Evolutionary conservation across 1,140 invertebrate species (phyloP).

Genomic region (Nasonia giraulti): DNA sequence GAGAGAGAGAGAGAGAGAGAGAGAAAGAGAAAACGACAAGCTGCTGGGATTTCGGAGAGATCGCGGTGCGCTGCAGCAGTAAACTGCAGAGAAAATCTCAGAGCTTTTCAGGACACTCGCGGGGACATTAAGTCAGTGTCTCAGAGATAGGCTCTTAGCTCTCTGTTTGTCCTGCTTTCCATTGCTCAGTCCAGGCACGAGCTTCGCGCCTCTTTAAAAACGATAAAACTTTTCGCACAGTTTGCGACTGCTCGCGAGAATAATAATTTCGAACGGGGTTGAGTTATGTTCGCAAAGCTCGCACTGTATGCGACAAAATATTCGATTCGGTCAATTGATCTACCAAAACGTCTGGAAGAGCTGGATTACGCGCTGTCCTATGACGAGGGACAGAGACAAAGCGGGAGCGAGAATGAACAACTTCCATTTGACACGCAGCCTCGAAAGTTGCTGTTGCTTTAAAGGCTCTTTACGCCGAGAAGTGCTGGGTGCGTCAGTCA

Average conservation of each 20-base stretch:
- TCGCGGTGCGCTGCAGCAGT: not conserved
- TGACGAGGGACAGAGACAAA: not conserved
- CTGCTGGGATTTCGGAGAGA: not conserved
- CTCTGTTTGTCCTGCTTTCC: not conserved
- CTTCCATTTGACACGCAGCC: too few species aligned
- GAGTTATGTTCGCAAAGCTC: not conserved
- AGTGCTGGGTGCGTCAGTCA: not conserved
- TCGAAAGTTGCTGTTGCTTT: too few species aligned
- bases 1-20: too few species aligned
- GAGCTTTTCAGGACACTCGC: not conserved
- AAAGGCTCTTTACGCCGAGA: too few species aligned
- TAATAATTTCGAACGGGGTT: not conserved
- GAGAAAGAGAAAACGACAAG: too few species aligned
- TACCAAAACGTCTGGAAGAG: not conserved
- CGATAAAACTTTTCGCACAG: not conserved
- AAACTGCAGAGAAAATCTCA: not conserved
- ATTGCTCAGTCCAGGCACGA: conserved; percentile 20
- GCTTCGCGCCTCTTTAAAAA: not conserved
- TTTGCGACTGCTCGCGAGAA: too few species aligned
- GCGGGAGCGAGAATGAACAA: not conserved
- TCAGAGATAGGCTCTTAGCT: conserved; percentile 22
- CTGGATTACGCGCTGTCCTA: not conserved
- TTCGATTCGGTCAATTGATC: too few species aligned
- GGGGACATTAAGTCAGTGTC: not conserved
- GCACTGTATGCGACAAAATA: not conserved